phyloP scores from a whole-genome alignment of 2,888 invertebrate genomes.

The Volucella inflata region DNA sequence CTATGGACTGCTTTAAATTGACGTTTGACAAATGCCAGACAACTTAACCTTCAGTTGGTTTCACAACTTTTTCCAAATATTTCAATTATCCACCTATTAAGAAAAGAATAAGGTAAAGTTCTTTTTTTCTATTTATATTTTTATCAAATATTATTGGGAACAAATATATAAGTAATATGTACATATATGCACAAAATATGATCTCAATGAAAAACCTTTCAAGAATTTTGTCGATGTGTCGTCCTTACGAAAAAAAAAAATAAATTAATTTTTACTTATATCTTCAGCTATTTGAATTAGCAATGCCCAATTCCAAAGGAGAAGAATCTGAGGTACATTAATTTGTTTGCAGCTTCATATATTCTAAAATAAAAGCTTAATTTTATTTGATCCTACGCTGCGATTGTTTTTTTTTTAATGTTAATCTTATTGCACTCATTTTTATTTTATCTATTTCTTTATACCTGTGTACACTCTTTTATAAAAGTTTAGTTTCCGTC shows the following conservation, averaged over 20 bases:
- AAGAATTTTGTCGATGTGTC: constrained; percentile 37
- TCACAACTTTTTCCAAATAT: constrained; percentile 41
- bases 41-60: constrained; percentile 11
- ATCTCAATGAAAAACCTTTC: neutral
- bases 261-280: constrained; percentile 33
- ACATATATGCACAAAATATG: neutral
- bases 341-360: constrained; percentile 37
- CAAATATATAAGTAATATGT: neutral
- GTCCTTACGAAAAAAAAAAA: constrained; percentile 8
- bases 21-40: neutral
- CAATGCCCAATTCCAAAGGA: constrained; percentile 65
- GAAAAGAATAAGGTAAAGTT: constrained; percentile 37
- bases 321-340: constrained; percentile 62
- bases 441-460: neutral
- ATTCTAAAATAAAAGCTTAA: constrained; percentile 31
- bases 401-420: constrained; percentile 18
- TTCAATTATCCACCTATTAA: neutral
- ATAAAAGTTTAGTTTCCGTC: neutral
- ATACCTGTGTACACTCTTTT: neutral
- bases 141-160: neutral
- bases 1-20: neutral
- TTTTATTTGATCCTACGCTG: constrained; percentile 35
- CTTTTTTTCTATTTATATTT: constrained; percentile 4
- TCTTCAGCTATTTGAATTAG: constrained; percentile 50
- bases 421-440: constrained; percentile 14